A percentile compares a stretch with the other conserved stretches of the same genome.
phyloP scores from a whole-genome alignment of 2,797 vertebrate genomes.

The Trachurus trachurus region DNA sequence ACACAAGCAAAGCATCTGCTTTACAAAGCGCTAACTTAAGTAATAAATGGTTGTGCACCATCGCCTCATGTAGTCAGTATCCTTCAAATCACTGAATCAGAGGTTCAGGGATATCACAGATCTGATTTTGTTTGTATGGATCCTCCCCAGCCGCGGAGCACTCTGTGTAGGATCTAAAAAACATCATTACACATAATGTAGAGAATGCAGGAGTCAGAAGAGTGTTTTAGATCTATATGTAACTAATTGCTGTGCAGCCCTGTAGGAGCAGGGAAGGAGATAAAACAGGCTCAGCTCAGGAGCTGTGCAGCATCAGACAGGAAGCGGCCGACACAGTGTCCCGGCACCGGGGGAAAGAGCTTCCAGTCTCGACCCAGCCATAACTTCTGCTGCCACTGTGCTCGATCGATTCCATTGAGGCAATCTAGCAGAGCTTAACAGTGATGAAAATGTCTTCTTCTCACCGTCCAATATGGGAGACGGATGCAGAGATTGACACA shows the following conservation, averaged over 20 bases:
- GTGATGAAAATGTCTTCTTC: constrained; percentile 59
- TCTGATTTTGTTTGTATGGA: not conserved
- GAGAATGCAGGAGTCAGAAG: constrained; percentile 10
- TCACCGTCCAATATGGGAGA: constrained; percentile 30
- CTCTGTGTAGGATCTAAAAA: constrained; percentile 32
- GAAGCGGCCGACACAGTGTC: constrained; percentile 20
- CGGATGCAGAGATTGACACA: constrained; percentile 24
- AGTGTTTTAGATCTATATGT: constrained; percentile 1
- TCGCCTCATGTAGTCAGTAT: not conserved
- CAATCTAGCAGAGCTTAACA: constrained; percentile 44
- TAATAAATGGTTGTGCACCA: not conserved
- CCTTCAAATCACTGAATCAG: not conserved
- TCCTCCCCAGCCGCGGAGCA: constrained; percentile 3
- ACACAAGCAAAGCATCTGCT: not conserved
- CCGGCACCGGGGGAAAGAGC: constrained; percentile 24
- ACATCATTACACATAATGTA: constrained; percentile 16
- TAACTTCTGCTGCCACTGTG: constrained; percentile 48
- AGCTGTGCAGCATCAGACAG: constrained; percentile 1
- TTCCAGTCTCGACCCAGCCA: constrained; percentile 30
- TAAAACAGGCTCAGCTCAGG: not conserved
- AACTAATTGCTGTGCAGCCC: constrained; percentile 12
- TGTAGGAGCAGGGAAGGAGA: constrained; percentile 11
- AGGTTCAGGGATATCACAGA: not conserved
- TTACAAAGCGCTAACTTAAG: not conserved
- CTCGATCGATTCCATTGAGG: constrained; percentile 61